phyloP scores from a whole-genome alignment of 2,113 vertebrate genomes.

The Taurulus bubalis region DNA sequence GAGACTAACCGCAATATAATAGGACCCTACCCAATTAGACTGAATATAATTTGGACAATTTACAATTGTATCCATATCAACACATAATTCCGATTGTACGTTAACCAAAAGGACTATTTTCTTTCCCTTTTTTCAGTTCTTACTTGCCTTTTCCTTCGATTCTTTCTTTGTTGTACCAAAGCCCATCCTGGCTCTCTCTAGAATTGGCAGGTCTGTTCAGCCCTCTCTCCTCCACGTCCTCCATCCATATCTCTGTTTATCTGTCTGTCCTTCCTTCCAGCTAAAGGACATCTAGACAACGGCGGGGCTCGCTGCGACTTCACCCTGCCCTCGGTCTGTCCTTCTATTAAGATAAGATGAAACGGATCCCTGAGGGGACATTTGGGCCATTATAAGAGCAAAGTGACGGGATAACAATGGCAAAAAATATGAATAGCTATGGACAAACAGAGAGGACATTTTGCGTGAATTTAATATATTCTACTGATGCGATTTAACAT shows the following conservation, averaged over 20 bases:
- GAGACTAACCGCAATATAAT: background rate
- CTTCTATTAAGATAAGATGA: conserved; percentile 64
- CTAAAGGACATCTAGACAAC: conserved; percentile 73
- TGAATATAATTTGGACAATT: background rate
- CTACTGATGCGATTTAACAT: background rate
- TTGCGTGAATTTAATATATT: background rate
- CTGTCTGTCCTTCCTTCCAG: conserved; percentile 69
- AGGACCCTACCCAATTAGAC: background rate
- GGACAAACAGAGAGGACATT: conserved; percentile 5
- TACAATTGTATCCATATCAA: background rate
- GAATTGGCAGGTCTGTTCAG: conserved; percentile 52
- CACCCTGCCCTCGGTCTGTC: conserved; percentile 49
- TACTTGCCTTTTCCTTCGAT: background rate
- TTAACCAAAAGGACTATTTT: background rate
- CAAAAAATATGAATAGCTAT: background rate
- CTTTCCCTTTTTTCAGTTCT: background rate
- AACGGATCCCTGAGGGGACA: conserved; percentile 35
- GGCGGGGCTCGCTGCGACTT: conserved; percentile 47
- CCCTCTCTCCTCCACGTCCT: conserved; percentile 39
- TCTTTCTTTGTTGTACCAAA: conserved; percentile 22
- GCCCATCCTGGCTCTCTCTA: conserved; percentile 35
- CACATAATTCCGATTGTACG: background rate
- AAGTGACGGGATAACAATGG: background rate
- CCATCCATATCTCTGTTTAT: conserved; percentile 60
- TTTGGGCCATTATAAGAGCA: conserved; percentile 16